These are phyloP conservation scores for Torymus aiolomorphi DNA, from an alignment of 2,888 invertebrate species.

Conservation along the genomic window DNA sequence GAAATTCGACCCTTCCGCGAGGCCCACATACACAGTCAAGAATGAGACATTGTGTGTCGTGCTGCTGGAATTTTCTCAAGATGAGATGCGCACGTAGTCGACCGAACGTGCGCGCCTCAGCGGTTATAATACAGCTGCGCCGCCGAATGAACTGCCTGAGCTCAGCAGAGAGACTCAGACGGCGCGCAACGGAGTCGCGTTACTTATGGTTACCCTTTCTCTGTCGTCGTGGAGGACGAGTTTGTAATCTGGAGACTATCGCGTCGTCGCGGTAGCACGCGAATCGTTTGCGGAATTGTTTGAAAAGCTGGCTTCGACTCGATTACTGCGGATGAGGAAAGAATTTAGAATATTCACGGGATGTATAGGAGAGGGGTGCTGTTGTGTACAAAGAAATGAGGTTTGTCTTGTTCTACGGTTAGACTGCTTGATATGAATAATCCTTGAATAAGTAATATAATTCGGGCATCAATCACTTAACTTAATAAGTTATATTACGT, in stretches of 20 bases:
- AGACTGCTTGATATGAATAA: too few relatives aligned
- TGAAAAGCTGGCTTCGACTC: constrained; percentile 16
- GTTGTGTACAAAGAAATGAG: too few relatives aligned
- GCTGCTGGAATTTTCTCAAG: constrained; percentile 60
- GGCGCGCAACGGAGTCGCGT: constrained; percentile 15
- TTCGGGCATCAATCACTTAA: too few relatives aligned
- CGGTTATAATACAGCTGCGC: constrained; percentile 55
- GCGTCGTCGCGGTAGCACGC: not conserved
- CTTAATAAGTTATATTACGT: too few relatives aligned
- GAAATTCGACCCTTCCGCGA: constrained; percentile 46
- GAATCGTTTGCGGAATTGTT: constrained; percentile 27
- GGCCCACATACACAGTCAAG: not conserved
- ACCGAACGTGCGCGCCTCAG: constrained; percentile 62
- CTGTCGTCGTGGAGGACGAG: too few relatives aligned
- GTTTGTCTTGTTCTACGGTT: too few relatives aligned
- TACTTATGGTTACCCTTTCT: not conserved
- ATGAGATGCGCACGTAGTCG: constrained; percentile 55
- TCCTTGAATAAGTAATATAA: too few relatives aligned
- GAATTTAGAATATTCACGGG: too few relatives aligned
- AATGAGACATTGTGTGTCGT: not conserved
- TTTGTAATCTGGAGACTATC: constrained; percentile 4
- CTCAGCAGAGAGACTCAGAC: constrained; percentile 23
- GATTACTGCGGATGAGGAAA: not conserved
- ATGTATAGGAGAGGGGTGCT: too few relatives aligned
- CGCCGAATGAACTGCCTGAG: not conserved